Evolutionary conservation across 1,140 invertebrate genomes (phyloP).

Genomic region (Patella vulgata): DNA sequence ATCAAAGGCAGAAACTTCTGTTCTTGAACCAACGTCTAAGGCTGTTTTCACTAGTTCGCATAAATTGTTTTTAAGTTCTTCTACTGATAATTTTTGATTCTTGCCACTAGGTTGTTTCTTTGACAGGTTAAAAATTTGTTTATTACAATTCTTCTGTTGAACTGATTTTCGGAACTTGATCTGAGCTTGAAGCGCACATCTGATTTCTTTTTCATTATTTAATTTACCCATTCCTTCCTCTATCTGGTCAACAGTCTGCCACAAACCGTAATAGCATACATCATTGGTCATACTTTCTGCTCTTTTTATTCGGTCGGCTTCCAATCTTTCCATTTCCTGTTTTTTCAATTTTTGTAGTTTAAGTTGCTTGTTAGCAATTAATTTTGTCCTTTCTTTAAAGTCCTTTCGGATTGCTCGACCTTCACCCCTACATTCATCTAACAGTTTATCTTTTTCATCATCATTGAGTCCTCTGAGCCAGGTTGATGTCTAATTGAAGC

Average conservation of each 20-base stretch:
- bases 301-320: slow-evolving; percentile 6
- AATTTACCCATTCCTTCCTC: background rate
- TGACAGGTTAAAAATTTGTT: too few relatives aligned
- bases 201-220: slow-evolving; percentile 15
- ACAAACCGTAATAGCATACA: slow-evolving; percentile 22
- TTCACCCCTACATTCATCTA: slow-evolving; percentile 7
- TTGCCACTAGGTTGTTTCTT: too few relatives aligned
- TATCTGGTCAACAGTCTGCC: slow-evolving; percentile 18
- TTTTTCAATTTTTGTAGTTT: slow-evolving; percentile 10
- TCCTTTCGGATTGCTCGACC: background rate
- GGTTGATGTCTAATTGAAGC: slow-evolving; percentile 15
- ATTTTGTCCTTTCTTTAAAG: slow-evolving; percentile 5
- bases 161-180: slow-evolving; percentile 23
- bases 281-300: slow-evolving; percentile 14
- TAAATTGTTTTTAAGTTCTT: background rate
- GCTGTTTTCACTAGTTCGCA: background rate
- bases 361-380: background rate
- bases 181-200: slow-evolving; percentile 21
- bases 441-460: slow-evolving; percentile 3
- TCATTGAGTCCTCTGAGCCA: slow-evolving; percentile 4
- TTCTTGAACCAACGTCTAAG: too few relatives aligned
- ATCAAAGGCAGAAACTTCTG: too few relatives aligned
- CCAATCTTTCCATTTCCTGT: slow-evolving; percentile 12
- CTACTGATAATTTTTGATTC: background rate
- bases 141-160: slow-evolving; percentile 3